Conservation (phyloP, 2,797 vertebrate species). For the Sparidentex hasta region DNA sequence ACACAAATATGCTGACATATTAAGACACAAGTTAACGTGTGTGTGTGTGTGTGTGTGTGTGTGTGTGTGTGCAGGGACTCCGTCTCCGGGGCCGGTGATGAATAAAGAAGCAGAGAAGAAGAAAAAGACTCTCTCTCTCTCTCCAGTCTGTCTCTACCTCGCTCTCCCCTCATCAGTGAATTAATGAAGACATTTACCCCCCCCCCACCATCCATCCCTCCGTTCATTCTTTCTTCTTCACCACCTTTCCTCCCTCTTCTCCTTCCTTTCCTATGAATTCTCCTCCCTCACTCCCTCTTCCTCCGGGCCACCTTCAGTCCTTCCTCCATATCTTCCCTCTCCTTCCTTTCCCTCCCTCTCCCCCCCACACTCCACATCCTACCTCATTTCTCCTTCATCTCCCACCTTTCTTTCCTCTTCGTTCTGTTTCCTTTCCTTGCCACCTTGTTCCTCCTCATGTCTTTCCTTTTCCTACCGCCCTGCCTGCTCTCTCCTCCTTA, state of each 20-base stretch:
- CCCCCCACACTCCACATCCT: no score
- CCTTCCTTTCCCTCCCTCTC: not conserved
- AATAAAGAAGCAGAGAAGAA: slow-evolving; percentile 72
- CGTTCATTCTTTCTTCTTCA: no score
- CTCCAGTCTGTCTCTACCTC: not conserved
- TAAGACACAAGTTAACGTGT: no score
- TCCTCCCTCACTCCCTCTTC: no score
- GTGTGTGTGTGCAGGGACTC: slow-evolving; percentile 42
- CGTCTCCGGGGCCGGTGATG: slow-evolving; percentile 65
- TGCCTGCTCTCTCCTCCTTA: no score
- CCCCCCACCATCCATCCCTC: not conserved
- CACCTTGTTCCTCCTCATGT: not conserved
- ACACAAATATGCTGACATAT: no score
- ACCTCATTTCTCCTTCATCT: no score
- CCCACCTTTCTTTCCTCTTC: not conserved
- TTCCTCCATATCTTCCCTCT: no score
- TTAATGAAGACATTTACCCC: slow-evolving; percentile 44
- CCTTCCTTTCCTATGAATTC: no score
- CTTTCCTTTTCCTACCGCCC: not conserved
- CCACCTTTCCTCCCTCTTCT: not conserved
- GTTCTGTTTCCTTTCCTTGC: not conserved
- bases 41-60: not conserved
- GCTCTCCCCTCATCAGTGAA: slow-evolving; percentile 7
- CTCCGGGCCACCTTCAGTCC: not conserved
- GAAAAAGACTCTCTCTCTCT: slow-evolving; percentile 14